Conservation (phyloP, 2,113 vertebrate species). For the Cygnus buccinator region DNA sequence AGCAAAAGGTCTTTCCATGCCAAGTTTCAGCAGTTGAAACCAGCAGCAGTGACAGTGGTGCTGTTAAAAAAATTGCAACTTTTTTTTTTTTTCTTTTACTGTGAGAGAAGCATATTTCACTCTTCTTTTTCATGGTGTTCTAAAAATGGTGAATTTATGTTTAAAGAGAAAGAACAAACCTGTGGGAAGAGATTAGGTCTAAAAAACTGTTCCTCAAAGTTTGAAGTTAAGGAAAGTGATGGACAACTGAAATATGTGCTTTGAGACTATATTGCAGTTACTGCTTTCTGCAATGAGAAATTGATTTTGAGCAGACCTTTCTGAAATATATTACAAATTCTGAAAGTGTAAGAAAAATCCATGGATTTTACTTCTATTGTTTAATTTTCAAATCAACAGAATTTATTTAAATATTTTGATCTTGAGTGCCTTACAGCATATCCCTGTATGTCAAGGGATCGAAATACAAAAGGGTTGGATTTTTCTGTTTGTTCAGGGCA, state of each 20-base stretch:
- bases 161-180: background rate
- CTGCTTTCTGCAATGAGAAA: slow-evolving; percentile 9
- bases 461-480: background rate
- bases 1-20: background rate
- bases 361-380: background rate
- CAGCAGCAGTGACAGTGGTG: background rate
- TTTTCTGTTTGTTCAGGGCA: background rate
- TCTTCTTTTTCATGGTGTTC: background rate
- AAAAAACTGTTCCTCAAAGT: background rate
- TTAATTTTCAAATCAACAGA: background rate
- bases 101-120: background rate
- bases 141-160: background rate
- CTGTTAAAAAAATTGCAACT: background rate
- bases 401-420: slow-evolving; percentile 24
- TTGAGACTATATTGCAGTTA: background rate
- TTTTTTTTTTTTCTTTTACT: background rate
- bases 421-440: background rate
- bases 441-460: background rate
- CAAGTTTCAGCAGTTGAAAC: background rate
- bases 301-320: background rate
- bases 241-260: background rate
- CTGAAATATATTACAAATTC: background rate
- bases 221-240: background rate
- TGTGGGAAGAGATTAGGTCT: background rate
- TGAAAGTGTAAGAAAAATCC: background rate